phyloP scores from a whole-genome alignment of 2,888 invertebrate species.

The Idaea aversata region DNA sequence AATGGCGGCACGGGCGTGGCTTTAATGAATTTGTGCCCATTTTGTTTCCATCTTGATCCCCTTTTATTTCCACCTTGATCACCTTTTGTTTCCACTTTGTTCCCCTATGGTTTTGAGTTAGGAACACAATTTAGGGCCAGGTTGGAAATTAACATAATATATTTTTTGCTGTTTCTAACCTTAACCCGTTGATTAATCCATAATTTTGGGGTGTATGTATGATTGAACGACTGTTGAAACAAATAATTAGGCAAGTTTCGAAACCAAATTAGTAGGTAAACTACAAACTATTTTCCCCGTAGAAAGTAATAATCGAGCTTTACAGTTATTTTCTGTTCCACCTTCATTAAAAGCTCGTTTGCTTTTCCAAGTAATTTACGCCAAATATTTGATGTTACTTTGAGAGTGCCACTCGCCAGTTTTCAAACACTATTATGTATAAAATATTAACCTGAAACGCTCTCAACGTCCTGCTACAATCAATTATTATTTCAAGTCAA shows the following conservation, averaged over 20 bases:
- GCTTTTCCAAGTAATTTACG: constrained; percentile 21
- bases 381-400: constrained; percentile 22
- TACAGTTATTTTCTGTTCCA: constrained; percentile 8
- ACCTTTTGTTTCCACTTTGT: no score
- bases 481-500: not conserved
- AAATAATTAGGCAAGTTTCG: not conserved
- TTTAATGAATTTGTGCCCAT: no score
- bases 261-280: not conserved
- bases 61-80: no score
- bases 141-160: no score
- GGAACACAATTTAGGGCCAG: no score
- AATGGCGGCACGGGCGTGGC: no score
- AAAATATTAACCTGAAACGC: constrained; percentile 11
- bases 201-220: no score
- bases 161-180: no score
- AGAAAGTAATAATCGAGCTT: constrained; percentile 7
- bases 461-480: not conserved
- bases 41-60: no score
- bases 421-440: constrained; percentile 14
- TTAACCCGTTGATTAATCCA: no score
- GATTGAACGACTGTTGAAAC: no score
- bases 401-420: constrained; percentile 8
- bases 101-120: no score
- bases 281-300: not conserved
- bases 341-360: constrained; percentile 27